Evolutionary conservation across 2,797 vertebrate genomes (phyloP).

Genomic region (Malacoraja senta): DNA sequence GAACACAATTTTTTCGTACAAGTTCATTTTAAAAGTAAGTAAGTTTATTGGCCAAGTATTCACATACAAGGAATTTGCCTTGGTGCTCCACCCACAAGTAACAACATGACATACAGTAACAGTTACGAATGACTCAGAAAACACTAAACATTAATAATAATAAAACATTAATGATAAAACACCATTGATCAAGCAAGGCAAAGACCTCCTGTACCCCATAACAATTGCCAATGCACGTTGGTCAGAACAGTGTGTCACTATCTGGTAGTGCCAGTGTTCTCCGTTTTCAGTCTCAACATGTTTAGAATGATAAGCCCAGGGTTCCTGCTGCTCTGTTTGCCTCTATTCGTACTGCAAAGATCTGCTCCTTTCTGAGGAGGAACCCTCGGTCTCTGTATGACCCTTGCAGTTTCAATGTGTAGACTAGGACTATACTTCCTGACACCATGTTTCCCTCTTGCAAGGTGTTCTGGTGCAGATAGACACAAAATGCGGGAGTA

Average conservation of each 20-base stretch:
- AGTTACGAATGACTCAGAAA: too few relatives aligned
- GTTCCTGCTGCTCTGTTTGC: too few relatives aligned
- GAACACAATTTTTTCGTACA: not conserved
- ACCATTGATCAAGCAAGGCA: too few relatives aligned
- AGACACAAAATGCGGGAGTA: too few relatives aligned
- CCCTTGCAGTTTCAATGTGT: not conserved
- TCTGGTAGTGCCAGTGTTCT: not conserved
- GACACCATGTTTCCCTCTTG: not conserved
- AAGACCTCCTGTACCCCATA: not conserved
- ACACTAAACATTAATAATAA: too few relatives aligned
- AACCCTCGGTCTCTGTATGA: not conserved
- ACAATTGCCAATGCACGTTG: not conserved
- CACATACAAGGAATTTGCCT: too few relatives aligned
- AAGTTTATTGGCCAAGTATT: too few relatives aligned
- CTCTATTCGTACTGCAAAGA: too few relatives aligned
- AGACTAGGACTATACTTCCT: not conserved
- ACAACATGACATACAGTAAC: too few relatives aligned
- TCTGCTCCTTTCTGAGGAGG: not conserved
- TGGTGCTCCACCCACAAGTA: too few relatives aligned
- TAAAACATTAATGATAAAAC: too few relatives aligned
- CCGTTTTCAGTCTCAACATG: not conserved
- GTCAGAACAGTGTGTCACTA: not conserved
- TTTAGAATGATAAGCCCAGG: not conserved
- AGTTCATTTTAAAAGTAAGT: not conserved
- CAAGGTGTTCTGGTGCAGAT: not conserved